Conservation (phyloP, 2,888 invertebrate species). For the Lycia hirtaria region DNA sequence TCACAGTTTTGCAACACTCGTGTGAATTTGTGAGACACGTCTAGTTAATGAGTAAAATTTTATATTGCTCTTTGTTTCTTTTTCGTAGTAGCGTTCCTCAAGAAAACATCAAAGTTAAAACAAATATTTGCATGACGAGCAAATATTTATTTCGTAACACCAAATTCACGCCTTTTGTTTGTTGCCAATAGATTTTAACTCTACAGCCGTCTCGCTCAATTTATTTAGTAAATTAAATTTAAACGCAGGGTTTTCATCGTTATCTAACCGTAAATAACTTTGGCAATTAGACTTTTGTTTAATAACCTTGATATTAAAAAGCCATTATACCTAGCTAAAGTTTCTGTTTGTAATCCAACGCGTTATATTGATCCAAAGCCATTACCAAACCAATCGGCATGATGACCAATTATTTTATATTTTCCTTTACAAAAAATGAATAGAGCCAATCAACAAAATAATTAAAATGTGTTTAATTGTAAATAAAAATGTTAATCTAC, state of each 20-base stretch:
- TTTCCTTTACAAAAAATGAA: no score
- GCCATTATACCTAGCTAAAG: conserved; percentile 5
- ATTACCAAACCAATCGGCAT: background rate
- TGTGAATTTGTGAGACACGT: no score
- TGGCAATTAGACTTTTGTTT: conserved; percentile 6
- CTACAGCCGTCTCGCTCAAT: background rate
- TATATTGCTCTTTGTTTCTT: no score
- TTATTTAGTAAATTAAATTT: background rate
- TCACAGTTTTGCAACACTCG: no score
- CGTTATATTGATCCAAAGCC: background rate
- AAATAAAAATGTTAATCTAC: no score
- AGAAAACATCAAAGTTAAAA: no score
- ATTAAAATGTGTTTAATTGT: no score
- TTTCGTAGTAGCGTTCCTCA: no score
- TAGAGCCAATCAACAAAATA: no score
- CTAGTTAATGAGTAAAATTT: no score
- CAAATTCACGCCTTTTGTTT: background rate
- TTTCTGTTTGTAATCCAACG: conserved; percentile 12
- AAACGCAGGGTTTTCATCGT: background rate
- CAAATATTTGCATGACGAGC: no score
- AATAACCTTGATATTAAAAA: conserved; percentile 15
- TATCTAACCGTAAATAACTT: conserved; percentile 1
- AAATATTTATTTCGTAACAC: background rate
- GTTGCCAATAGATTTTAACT: background rate
- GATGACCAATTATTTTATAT: no score